Base-by-base conservation (phyloP, 1,140 invertebrate species). In the Mizuhopecten yessoensis region DNA sequence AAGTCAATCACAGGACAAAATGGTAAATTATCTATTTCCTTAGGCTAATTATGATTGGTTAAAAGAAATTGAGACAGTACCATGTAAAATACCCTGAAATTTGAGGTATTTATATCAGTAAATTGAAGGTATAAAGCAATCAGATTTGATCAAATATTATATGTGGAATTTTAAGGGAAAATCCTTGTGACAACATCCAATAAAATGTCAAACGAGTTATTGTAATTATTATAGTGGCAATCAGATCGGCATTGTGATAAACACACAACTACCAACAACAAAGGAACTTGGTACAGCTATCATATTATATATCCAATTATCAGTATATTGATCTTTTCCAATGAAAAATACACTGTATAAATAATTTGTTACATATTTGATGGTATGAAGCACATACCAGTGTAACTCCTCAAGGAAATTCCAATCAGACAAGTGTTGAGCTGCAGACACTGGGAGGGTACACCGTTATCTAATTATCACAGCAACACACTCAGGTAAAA, bases 381-480 rank as follows among this genome's bases (percentile, higher is more conserved):
- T 29, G n/a, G 23, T 75, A 15, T 17, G 42, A 15, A 17, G 5
- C n/a, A 5, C 29, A 29, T 75, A 29, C 23, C 17, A 17, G 23
- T 75, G 29, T 5, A 17, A 75, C 3, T 75, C 57, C 57, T 29
- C 17, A 5, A n/a, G n/a, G 57, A 75, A n/a, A n/a, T 75, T 29
- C 57, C 23, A 75, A 75, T 29, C 23, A 75, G 23, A 1, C 57
- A 75, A 5, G 57, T 75, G 57, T 29, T 29, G 5, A 11, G 57
- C 57, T 75, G 45, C 45, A 49, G n/a, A n/a, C n/a, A n/a, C n/a
- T n/a, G n/a, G n/a, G n/a, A n/a, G n/a, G 45, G 45, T 49, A 75
- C 57, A 75, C n/a, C 57, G 29, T 75, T 75, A 75, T 75, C 23
- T 75, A 75, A 29, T 75, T 75, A 75, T 29, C 57, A 75, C 45